A percentile compares a stretch with the other conserved stretches of the same genome.
Conservation (phyloP, 1,140 invertebrate species). For the Drosophila sechellia region DNA sequence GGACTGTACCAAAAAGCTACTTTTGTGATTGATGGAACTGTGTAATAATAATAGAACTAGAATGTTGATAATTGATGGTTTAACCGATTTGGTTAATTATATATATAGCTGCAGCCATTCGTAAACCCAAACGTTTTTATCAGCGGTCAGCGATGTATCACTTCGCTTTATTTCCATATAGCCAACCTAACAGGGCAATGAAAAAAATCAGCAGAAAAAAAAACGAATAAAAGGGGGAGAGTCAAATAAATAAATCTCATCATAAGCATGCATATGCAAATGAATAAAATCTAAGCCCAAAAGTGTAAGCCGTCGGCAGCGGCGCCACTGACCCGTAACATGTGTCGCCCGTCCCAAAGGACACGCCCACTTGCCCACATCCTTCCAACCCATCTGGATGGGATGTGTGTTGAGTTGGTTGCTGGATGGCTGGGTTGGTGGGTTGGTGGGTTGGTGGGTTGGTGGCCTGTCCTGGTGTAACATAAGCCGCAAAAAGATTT, state of each 20-base stretch:
- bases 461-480: slow-evolving; percentile 29
- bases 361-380: slow-evolving; percentile 21
- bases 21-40: not conserved
- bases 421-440: not conserved
- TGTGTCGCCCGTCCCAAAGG: slow-evolving; percentile 60
- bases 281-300: slow-evolving; percentile 53
- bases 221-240: not conserved
- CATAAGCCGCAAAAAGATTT: slow-evolving; percentile 81
- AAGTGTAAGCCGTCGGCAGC: slow-evolving; percentile 43
- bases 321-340: slow-evolving; percentile 70
- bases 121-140: no score
- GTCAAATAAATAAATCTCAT: slow-evolving; percentile 51
- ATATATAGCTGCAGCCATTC: no score
- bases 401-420: not conserved
- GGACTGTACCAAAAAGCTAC: slow-evolving; percentile 2
- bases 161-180: slow-evolving; percentile 9
- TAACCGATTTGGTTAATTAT: no score
- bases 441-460: not conserved
- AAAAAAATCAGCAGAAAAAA: not conserved
- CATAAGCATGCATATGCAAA: slow-evolving; percentile 59
- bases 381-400: slow-evolving; percentile 7
- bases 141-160: slow-evolving; percentile 1
- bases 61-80: no score
- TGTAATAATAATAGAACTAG: no score
- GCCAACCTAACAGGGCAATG: slow-evolving; percentile 12